Base-by-base conservation (phyloP, 1,140 invertebrate species). In the Neodiprion virginianus region DNA sequence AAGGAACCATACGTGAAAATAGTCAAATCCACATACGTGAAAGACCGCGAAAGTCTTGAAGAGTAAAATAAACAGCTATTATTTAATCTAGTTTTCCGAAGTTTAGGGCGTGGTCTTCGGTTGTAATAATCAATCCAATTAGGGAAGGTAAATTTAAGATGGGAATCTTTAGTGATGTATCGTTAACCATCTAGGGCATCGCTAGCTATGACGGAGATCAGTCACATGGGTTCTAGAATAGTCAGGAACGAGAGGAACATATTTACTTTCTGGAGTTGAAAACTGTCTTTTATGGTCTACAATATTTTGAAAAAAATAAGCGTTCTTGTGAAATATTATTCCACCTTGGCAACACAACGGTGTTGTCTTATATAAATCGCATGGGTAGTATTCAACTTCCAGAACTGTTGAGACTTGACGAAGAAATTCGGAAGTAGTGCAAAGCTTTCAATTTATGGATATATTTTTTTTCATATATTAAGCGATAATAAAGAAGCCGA, bases 241-340 rank as follows among this genome's bases (percentile, higher is more conserved):
- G 66, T 17, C 28, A 69, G n/a, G 77, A 81, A 71, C 28, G 68
- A 50, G 17, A 75, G 21, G 49, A 78, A 21, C 80, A 82, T 69
- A 83, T 83, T 17, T 82, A 81, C 78, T 75, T 17, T 72, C 71
- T 81, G 40, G 81, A 83, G 75, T 48, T 84, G 10, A 10, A 70
- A 69, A 80, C 80, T 48, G 79, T 76, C 0, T 81, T 78, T 69
- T 79, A 75, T 48, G 81, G 68, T 11, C 66, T 82, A 49, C 78
- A 80, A 77, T 81, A 73, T 69, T 83, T 82, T 75, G 79, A 21
- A 79, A 17, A 23, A 23, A 75, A 72, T 48, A 12, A 49, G 40
- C 67, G 9, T 7, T 50, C 72, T 47, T 68, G 48, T 40, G 48
- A 74, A 61, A 70, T 74, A 9, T 28, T 69, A 14, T 10, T 74